phyloP scores from a whole-genome alignment of 2,113 vertebrate genomes.

The Silurus meridionalis region DNA sequence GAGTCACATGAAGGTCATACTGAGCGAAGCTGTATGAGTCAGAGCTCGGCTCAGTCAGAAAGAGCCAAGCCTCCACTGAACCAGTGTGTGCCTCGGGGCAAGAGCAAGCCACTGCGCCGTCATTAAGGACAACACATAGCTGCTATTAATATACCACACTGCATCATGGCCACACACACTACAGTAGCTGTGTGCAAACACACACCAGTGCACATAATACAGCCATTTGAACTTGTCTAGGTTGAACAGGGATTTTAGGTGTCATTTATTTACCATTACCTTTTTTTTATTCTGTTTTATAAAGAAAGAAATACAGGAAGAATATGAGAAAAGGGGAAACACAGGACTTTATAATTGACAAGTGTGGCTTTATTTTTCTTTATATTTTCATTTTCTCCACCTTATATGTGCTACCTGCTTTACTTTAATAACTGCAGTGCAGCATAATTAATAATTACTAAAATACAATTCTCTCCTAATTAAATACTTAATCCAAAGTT shows the following conservation, averaged over 20 bases:
- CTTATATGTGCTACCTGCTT: background rate
- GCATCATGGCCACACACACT: slow-evolving; percentile 32
- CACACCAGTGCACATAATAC: background rate
- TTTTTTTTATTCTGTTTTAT: background rate
- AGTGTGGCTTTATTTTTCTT: background rate
- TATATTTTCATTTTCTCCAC: background rate
- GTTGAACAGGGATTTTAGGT: background rate
- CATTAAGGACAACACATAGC: slow-evolving; percentile 59
- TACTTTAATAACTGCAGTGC: background rate
- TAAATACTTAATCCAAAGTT: background rate
- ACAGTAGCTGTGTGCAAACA: slow-evolving; percentile 36
- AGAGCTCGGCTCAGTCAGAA: slow-evolving; percentile 43
- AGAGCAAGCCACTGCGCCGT: slow-evolving; percentile 47
- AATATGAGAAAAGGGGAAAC: background rate
- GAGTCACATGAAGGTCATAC: slow-evolving; percentile 59
- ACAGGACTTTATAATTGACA: background rate
- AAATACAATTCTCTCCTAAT: background rate
- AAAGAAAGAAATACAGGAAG: background rate
- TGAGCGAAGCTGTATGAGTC: slow-evolving; percentile 51
- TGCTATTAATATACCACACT: slow-evolving; percentile 54
- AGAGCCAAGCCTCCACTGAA: slow-evolving; percentile 49
- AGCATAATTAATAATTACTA: background rate
- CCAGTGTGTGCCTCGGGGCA: slow-evolving; percentile 48
- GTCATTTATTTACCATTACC: slow-evolving; percentile 1
- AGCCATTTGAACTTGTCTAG: background rate